Percentiles rank a stretch among this genome's conserved stretches.
Evolutionary conservation across 35 echinoderm and acorn worm genomes (phyloP).

Genomic region (Stichopus chloronotus): DNA sequence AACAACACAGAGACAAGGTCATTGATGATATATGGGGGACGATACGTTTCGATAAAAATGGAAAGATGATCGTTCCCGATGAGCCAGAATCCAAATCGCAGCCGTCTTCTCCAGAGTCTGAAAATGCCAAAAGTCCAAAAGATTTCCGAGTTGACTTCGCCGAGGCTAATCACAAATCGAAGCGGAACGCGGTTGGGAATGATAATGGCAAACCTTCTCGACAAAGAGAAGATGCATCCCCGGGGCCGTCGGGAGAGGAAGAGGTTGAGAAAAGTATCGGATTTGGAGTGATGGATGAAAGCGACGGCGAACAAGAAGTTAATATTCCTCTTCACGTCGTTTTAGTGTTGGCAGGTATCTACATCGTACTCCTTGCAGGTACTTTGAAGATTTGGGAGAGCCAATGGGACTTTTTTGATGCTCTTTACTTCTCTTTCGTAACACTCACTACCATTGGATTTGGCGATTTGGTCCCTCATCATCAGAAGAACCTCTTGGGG

Average conservation of each 20-base stretch:
- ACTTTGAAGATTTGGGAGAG: constrained; percentile 76
- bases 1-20: constrained; percentile 32
- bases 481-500: constrained; percentile 85
- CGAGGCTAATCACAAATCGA: neutral
- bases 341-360: constrained; percentile 79
- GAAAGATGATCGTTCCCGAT: constrained; percentile 46
- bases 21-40: constrained; percentile 55
- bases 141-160: neutral
- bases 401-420: constrained; percentile 92
- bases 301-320: constrained; percentile 58
- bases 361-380: constrained; percentile 78
- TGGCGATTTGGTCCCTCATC: constrained; percentile 82
- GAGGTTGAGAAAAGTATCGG: constrained; percentile 14
- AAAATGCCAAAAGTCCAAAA: neutral
- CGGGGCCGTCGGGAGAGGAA: constrained; percentile 30
- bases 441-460: constrained; percentile 97
- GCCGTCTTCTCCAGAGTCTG: neutral
- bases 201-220: constrained; percentile 8
- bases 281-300: constrained; percentile 28
- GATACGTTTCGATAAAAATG: constrained; percentile 52
- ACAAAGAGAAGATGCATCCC: constrained; percentile 21
- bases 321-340: constrained; percentile 78
- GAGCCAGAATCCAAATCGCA: neutral
- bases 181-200: neutral
- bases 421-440: constrained; percentile 96